These are phyloP conservation scores for Perccottus glenii DNA, from an alignment of 2,113 vertebrate genomes.

Conservation along the genomic window DNA sequence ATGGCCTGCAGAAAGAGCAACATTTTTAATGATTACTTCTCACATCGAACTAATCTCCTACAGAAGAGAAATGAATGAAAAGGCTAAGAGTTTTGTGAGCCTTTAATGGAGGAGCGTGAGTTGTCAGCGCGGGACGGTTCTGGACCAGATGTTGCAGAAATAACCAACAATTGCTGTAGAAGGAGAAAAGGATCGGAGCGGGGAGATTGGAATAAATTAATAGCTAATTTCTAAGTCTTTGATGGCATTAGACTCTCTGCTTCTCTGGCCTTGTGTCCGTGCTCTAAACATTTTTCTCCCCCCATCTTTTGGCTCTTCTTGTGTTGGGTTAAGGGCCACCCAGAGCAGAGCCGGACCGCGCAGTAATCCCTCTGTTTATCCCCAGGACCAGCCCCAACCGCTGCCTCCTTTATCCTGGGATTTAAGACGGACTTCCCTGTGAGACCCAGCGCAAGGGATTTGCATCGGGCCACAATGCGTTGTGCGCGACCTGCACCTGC, in stretches of 20 bases:
- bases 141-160: conserved; percentile 96
- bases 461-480: conserved; percentile 89
- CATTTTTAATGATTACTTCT: conserved; percentile 80
- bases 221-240: conserved; percentile 95
- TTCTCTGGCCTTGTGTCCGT: conserved; percentile 84
- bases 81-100: conserved; percentile 57
- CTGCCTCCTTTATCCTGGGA: conserved; percentile 94
- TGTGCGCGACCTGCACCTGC: conserved; percentile 78
- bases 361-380: conserved; percentile 99
- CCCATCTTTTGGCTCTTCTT: conserved; percentile 71
- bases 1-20: conserved; percentile 77
- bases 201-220: conserved; percentile 96
- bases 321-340: conserved; percentile 91
- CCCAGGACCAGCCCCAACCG: conserved; percentile 91
- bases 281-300: conserved; percentile 82
- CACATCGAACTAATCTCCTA: conserved; percentile 77
- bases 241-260: conserved; percentile 97
- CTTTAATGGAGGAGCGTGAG: conserved; percentile 63
- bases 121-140: conserved; percentile 67
- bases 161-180: conserved; percentile 85
- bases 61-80: conserved; percentile 64
- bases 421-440: conserved; percentile 89
- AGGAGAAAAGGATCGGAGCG: conserved; percentile 53
- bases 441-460: conserved; percentile 86
- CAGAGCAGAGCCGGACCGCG: conserved; percentile 93